These are phyloP conservation scores for Aradus depressus DNA, from an alignment of 2,888 invertebrate species.

Conservation along the genomic window DNA sequence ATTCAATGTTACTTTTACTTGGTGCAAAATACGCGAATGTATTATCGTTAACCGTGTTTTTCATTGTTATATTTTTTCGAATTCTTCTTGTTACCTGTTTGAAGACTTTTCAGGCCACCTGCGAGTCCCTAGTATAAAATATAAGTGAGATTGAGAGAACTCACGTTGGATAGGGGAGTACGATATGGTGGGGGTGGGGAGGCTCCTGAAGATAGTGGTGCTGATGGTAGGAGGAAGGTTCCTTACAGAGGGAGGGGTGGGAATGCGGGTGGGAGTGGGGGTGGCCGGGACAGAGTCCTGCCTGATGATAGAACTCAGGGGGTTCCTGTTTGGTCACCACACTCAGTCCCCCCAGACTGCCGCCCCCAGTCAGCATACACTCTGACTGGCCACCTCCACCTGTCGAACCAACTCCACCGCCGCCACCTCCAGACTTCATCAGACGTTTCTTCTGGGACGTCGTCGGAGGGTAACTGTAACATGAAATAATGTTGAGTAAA, in stretches of 20 bases:
- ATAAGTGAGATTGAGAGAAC: background rate
- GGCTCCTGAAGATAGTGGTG: slow-evolving; percentile 36
- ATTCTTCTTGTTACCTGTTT: no score
- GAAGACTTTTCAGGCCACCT: no score
- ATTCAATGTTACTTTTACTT: no score
- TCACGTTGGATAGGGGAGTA: slow-evolving; percentile 36
- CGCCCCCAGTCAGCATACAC: slow-evolving; percentile 29
- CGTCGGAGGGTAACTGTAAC: slow-evolving; percentile 16
- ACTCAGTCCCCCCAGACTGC: no score
- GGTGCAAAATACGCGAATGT: no score
- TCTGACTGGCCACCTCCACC: slow-evolving; percentile 79
- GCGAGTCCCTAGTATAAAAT: no score
- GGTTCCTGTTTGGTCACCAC: slow-evolving; percentile 51
- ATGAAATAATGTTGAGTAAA: background rate
- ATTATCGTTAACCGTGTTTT: no score
- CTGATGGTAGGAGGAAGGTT: slow-evolving; percentile 32
- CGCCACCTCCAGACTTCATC: no score
- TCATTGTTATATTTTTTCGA: no score
- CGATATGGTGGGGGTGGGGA: slow-evolving; percentile 43
- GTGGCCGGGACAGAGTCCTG: slow-evolving; percentile 32
- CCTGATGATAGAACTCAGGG: slow-evolving; percentile 38
- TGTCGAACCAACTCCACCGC: no score
- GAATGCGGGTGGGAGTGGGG: no score
- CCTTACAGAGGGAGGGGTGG: slow-evolving; percentile 32
- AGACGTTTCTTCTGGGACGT: slow-evolving; percentile 83